Evolutionary conservation across 2,113 vertebrate species (phyloP).

Genomic region (Nannospalax galili): DNA sequence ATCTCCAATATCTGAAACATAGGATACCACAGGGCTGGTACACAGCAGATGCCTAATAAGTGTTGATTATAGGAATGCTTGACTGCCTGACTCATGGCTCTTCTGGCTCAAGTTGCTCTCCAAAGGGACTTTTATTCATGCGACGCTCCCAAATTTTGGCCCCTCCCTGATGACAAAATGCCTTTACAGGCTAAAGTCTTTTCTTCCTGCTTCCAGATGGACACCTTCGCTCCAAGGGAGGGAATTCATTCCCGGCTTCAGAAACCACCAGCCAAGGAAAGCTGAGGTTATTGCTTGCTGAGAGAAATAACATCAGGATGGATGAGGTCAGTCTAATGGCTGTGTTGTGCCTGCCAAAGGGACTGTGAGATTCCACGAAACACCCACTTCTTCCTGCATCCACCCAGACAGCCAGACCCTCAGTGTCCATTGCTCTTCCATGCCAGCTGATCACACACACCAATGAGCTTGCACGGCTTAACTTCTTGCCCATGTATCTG

Average conservation of each 20-base stretch:
- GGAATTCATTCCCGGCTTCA: slow-evolving; percentile 84
- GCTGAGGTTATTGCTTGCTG: slow-evolving; percentile 82
- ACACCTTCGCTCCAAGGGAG: slow-evolving; percentile 80
- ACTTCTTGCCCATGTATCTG: slow-evolving; percentile 43
- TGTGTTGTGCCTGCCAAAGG: slow-evolving; percentile 79
- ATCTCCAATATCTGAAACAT: slow-evolving; percentile 15
- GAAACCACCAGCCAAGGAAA: slow-evolving; percentile 86
- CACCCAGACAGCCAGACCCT: slow-evolving; percentile 70
- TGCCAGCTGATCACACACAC: slow-evolving; percentile 59
- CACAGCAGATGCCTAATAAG: slow-evolving; percentile 59
- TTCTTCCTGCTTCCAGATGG: slow-evolving; percentile 64
- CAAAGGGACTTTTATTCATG: slow-evolving; percentile 59
- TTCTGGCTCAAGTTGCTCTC: slow-evolving; percentile 5
- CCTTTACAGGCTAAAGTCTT: slow-evolving; percentile 51
- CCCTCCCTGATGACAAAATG: slow-evolving; percentile 73
- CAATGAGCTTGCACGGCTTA: neutral
- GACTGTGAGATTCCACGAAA: slow-evolving; percentile 78
- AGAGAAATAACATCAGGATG: slow-evolving; percentile 77
- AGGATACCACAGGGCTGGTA: neutral
- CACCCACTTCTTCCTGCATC: slow-evolving; percentile 61
- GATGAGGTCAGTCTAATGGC: slow-evolving; percentile 84
- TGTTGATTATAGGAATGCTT: slow-evolving; percentile 22
- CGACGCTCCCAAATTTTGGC: slow-evolving; percentile 37
- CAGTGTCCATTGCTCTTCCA: neutral
- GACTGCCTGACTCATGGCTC: slow-evolving; percentile 33